Base-by-base conservation (phyloP, 2,113 vertebrate species). In the Potamarius usumacintae region DNA sequence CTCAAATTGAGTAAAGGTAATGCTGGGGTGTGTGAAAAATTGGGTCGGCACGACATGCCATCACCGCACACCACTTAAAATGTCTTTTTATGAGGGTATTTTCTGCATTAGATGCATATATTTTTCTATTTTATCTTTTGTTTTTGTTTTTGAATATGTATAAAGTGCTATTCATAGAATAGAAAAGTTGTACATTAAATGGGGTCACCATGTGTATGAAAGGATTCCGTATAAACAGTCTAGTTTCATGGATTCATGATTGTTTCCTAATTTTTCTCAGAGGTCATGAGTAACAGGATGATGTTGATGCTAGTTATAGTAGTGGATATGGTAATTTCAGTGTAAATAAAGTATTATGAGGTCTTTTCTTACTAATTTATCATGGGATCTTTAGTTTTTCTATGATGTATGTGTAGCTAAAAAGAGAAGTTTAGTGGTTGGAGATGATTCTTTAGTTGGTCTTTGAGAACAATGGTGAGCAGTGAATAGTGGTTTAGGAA, bases 1-100 rank as follows among this genome's bases (percentile, higher is more conserved):
- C 77, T 82, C 34, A 72, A 85, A 84, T 86, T 76, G 78, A 85
- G 85, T 87, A 90, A 88, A 85, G 82, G 60, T 85, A 69, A 42
- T 65, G 77, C 58, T 85, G 82, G 82, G 72, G 83, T 85, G 83
- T 48, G 25, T 20, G 20, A 34, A 69, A 86, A 85, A 86, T 77
- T 42, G 52, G 18, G 25, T 78, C 7, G 57, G 65, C 52, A 22
- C 50, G 65, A 85, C 52, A 76, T 85, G 85, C 82, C 82, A 52
- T 85, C 58, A 34, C 85, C 25, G 8, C 82, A 53, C 78, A 71
- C 48, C 42, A 10, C 25, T 72, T 50, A 77, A 86, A 67, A 63
- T 82, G 27, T 84, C 65, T 42, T 87, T 72, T 87, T 82, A 87
- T 80, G 42, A 65, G 34, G 67, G 20, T 84, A 52, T 82, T 80